Percentiles rank a stretch among this genome's conserved stretches.
Evolutionary conservation across 2,113 vertebrate species (phyloP).

Genomic region (Myrmecobius fasciatus): DNA sequence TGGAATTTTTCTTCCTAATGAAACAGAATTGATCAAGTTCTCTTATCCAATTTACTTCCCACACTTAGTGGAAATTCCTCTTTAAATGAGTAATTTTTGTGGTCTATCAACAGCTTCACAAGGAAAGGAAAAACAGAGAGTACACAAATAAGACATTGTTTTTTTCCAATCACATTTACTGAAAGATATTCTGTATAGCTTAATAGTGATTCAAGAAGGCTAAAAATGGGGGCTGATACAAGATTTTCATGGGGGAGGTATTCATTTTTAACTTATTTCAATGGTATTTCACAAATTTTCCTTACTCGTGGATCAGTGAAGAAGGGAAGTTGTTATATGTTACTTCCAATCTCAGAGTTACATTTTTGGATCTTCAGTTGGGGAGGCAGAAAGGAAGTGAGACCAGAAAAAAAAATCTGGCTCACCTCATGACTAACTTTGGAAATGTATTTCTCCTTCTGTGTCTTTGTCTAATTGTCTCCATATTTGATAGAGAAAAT

Average conservation of each 20-base stretch:
- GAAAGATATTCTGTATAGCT: background rate
- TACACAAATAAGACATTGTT: background rate
- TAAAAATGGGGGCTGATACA: background rate
- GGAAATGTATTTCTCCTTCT: background rate
- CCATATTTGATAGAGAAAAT: background rate
- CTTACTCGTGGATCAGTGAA: background rate
- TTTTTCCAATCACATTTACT: background rate
- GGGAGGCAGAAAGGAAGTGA: background rate
- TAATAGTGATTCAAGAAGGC: background rate
- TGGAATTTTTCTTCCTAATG: background rate
- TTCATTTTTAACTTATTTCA: background rate
- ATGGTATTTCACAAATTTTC: background rate
- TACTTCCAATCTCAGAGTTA: background rate
- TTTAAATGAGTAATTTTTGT: background rate
- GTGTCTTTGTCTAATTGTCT: background rate
- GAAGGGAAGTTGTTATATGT: background rate
- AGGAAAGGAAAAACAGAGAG: background rate
- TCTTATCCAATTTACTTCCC: background rate
- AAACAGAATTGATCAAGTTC: background rate
- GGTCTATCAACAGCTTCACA: background rate
- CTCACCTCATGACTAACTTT: background rate
- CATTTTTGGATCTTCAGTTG: background rate
- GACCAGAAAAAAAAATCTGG: background rate
- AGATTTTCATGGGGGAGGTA: background rate
- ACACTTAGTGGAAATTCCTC: background rate